phyloP scores from a whole-genome alignment of 2,113 vertebrate species.

The Ahaetulla prasina region DNA sequence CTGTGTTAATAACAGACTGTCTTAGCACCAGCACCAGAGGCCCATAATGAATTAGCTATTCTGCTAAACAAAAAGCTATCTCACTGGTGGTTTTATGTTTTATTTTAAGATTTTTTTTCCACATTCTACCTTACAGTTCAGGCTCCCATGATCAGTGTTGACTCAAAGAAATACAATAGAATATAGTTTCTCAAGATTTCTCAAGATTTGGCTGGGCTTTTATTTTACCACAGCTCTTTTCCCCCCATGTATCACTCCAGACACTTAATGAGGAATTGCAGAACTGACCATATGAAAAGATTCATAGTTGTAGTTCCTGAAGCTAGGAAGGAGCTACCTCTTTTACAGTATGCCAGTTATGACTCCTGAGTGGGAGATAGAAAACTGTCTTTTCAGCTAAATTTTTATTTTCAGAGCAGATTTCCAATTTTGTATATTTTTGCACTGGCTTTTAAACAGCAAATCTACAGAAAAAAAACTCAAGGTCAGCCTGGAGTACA shows the following conservation, averaged over 20 bases:
- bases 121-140: conserved; percentile 2
- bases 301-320: neutral
- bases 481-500: neutral
- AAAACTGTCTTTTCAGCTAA: neutral
- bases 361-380: neutral
- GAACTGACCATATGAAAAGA: neutral
- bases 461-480: neutral
- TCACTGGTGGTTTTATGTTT: conserved; percentile 44
- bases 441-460: neutral
- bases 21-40: no score
- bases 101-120: neutral
- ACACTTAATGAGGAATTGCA: neutral
- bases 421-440: neutral
- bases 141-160: neutral
- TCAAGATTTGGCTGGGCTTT: neutral
- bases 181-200: neutral
- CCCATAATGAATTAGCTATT: conserved; percentile 48
- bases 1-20: no score
- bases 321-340: neutral
- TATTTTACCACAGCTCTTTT: neutral
- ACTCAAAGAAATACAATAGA: neutral
- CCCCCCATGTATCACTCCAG: neutral
- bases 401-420: neutral
- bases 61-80: conserved; percentile 24
- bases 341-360: neutral